Conservation (phyloP, 2,888 invertebrate species). For the Chouioia cunea region DNA sequence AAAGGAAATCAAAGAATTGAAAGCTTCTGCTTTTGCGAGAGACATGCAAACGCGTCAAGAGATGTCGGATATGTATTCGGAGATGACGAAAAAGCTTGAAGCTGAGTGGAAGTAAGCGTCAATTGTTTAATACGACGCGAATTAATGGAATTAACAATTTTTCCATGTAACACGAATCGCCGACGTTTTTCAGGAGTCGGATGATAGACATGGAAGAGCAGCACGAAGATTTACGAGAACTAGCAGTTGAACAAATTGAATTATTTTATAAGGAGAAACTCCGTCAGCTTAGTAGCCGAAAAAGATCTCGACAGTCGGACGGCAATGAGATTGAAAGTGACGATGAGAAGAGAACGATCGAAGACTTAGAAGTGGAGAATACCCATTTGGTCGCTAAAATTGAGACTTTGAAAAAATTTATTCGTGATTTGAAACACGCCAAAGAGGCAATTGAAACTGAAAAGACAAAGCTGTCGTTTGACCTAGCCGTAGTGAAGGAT, state of each 20-base stretch:
- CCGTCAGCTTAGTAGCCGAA: slow-evolving; percentile 50
- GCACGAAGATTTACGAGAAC: slow-evolving; percentile 59
- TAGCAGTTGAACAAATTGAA: slow-evolving; percentile 58
- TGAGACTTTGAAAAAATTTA: slow-evolving; percentile 51
- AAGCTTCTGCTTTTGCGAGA: slow-evolving; percentile 54
- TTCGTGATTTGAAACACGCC: slow-evolving; percentile 53
- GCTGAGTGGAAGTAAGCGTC: slow-evolving; percentile 57
- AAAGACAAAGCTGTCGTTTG: slow-evolving; percentile 56
- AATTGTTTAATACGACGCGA: neutral
- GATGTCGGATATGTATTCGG: slow-evolving; percentile 58
- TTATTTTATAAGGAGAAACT: slow-evolving; percentile 59
- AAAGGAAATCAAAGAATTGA: slow-evolving; percentile 56
- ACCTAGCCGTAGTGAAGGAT: slow-evolving; percentile 54
- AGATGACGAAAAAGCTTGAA: slow-evolving; percentile 61
- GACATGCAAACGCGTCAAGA: slow-evolving; percentile 63
- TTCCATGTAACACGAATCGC: neutral
- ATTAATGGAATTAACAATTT: neutral
- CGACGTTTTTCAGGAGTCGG: slow-evolving; percentile 51
- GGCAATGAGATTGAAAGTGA: slow-evolving; percentile 25
- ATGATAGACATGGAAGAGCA: slow-evolving; percentile 59
- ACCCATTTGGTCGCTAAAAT: slow-evolving; percentile 53
- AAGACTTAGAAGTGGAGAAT: slow-evolving; percentile 57
- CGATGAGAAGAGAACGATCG: slow-evolving; percentile 43
- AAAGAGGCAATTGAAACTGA: slow-evolving; percentile 54
- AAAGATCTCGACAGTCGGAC: slow-evolving; percentile 48